Evolutionary conservation across 2,888 invertebrate genomes (phyloP).

Genomic region (Chrysina gloriosa): DNA sequence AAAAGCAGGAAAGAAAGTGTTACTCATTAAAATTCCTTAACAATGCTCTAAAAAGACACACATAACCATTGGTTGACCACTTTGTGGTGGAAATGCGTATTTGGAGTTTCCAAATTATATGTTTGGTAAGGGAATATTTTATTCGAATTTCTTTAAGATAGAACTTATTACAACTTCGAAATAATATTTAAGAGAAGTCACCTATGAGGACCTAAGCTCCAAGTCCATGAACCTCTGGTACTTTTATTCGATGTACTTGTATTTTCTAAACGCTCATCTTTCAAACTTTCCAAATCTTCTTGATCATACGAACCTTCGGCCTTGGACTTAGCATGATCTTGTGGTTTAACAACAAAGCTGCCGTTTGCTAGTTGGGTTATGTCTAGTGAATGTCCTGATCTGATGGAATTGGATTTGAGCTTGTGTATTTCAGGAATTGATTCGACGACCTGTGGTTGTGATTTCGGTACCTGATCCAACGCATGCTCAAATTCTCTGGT

Average conservation of each 20-base stretch:
- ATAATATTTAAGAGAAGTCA: no score
- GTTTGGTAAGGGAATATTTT: no score
- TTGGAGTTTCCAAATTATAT: no score
- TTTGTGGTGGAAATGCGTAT: no score
- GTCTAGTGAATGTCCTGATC: conserved; percentile 60
- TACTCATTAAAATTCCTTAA: no score
- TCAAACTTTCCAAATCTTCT: conserved; percentile 69
- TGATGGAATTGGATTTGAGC: conserved; percentile 54
- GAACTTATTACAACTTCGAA: no score
- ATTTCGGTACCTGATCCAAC: conserved; percentile 67
- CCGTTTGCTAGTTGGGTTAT: conserved; percentile 64
- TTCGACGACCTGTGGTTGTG: conserved; percentile 43
- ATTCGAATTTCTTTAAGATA: no score
- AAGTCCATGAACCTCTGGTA: conserved; percentile 67
- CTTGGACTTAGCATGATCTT: conserved; percentile 76
- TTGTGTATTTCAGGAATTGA: conserved; percentile 39
- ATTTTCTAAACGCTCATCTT: conserved; percentile 63
- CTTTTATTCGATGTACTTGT: conserved; percentile 46
- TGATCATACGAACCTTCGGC: conserved; percentile 72
- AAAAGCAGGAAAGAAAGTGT: no score
- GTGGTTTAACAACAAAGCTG: conserved; percentile 72
- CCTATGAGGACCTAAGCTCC: conserved; percentile 63
- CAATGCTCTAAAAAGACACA: no score
- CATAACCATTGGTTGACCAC: no score
- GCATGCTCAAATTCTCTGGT: conserved; percentile 87